Conservation (phyloP, 37 sponge, comb jelly and placozoan genomes). For the Ephydatia muelleri region DNA sequence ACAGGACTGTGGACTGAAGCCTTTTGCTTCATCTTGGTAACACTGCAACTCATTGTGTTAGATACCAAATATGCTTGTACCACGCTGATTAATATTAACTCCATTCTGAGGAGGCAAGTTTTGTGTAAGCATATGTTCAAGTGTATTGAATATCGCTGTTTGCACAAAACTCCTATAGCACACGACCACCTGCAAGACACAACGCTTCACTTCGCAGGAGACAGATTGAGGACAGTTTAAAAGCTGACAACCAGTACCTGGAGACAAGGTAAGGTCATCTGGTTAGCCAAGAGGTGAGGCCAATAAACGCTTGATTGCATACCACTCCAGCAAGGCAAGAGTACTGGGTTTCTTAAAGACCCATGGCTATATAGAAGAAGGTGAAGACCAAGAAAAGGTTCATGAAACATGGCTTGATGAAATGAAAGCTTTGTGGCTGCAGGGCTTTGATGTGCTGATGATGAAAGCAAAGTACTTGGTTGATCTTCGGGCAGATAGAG, state of each 20-base stretch:
- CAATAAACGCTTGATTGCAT: background rate
- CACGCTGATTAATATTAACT: background rate
- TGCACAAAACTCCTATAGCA: background rate
- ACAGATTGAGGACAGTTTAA: background rate
- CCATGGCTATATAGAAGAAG: background rate
- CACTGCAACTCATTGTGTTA: conserved; percentile 68
- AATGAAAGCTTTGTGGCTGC: background rate
- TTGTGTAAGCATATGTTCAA: background rate
- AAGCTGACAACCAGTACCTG: background rate
- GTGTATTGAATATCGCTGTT: background rate
- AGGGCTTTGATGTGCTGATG: background rate
- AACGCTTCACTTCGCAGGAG: background rate
- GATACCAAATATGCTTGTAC: conserved; percentile 6
- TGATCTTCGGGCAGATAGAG: background rate
- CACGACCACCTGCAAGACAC: background rate
- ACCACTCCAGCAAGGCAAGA: background rate
- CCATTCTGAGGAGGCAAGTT: background rate
- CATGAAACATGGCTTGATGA: background rate
- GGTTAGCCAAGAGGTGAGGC: background rate
- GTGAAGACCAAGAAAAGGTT: background rate
- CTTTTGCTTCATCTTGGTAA: conserved; percentile 62
- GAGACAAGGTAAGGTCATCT: background rate
- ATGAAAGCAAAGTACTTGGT: background rate
- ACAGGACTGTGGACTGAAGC: conserved; percentile 75
- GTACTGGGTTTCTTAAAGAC: background rate